Evolutionary conservation across 2,888 invertebrate genomes (phyloP), one percentile per base, ranked within the genome.

Genomic region (Pomacea canaliculata): DNA sequence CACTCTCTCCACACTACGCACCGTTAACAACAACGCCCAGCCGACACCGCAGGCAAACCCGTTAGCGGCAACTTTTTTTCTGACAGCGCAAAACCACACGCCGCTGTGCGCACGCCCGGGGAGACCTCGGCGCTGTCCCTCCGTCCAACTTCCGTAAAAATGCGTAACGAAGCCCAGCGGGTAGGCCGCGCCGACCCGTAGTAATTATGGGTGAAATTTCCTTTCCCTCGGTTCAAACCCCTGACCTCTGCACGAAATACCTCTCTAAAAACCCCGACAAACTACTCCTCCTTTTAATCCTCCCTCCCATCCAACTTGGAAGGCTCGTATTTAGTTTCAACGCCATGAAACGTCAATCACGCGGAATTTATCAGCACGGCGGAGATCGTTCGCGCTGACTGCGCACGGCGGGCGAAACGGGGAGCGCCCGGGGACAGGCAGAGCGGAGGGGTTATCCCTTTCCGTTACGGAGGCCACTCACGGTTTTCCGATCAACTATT

Each of bases 271-370:
- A 46, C 74, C 65, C 74, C 74, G 10, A 62, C 68, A 51, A 66
- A 73, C 37, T 67, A 13, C 60, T 59, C 59, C n/a, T 59, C 68
- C 37, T 60, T 67, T 67, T 9, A 51, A 10, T n/a, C 70, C 37
- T 49, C 48, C 60, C 51, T 49, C 69, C 67, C 46, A 46, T 7
- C 68, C n/a, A 69, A 49, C 74, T 63, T 19, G 67, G 67, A 37
- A 56, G 23, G 19, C 68, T 74, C 74, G 74, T 74, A 68, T 74
- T 74, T 62, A 74, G 74, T 74, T 74, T 74, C 74, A 74, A 67
- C 74, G 69, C 74, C 74, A 74, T 74, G 74, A 74, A 74, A 60
- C 74, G 74, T 74, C 74, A 74, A 74, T 74, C 74, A 74, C 74
- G 74, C 74, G 74, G 74, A 74, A 74, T 74, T 74, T 74, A 74